Evolutionary conservation across 2,888 invertebrate species (phyloP).

Genomic region (Euzophera pinguis): DNA sequence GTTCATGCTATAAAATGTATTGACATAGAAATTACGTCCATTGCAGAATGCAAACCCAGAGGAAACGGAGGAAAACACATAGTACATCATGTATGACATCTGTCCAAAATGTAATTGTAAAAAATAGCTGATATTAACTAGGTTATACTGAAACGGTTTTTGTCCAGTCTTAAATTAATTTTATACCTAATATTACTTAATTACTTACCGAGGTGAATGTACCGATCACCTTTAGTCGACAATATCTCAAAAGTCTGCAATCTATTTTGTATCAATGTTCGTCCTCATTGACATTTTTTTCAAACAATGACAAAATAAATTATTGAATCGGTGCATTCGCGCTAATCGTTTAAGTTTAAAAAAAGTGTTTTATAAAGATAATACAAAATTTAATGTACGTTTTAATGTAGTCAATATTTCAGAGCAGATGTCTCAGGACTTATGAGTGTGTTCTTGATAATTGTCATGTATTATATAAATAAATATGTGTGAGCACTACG

Average conservation of each 20-base stretch:
- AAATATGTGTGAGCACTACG: not conserved
- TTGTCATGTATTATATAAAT: not conserved
- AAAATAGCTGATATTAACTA: constrained; percentile 33
- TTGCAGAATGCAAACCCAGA: constrained; percentile 73
- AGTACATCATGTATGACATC: constrained; percentile 55
- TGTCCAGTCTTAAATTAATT: constrained; percentile 20
- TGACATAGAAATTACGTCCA: constrained; percentile 67
- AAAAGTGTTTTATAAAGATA: not conserved
- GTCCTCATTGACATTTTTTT: constrained; percentile 1
- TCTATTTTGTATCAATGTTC: constrained; percentile 1
- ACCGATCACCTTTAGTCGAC: constrained; percentile 7
- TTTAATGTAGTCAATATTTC: not conserved
- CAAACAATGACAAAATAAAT: too few relatives aligned
- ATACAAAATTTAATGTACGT: not conserved
- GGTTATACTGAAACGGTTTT: constrained; percentile 24
- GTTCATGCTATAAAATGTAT: constrained; percentile 34
- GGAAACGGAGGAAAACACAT: constrained; percentile 70
- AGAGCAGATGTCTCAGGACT: not conserved
- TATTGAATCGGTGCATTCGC: constrained; percentile 6
- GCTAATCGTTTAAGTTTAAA: not conserved
- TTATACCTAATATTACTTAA: not conserved
- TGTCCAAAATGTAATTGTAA: constrained; percentile 46
- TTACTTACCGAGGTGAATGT: constrained; percentile 5
- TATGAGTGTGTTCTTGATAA: constrained; percentile 2
- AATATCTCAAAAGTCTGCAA: not conserved